These are phyloP conservation scores for Ochotona curzoniae DNA, from an alignment of 2,113 vertebrate genomes.

Conservation along the genomic window DNA sequence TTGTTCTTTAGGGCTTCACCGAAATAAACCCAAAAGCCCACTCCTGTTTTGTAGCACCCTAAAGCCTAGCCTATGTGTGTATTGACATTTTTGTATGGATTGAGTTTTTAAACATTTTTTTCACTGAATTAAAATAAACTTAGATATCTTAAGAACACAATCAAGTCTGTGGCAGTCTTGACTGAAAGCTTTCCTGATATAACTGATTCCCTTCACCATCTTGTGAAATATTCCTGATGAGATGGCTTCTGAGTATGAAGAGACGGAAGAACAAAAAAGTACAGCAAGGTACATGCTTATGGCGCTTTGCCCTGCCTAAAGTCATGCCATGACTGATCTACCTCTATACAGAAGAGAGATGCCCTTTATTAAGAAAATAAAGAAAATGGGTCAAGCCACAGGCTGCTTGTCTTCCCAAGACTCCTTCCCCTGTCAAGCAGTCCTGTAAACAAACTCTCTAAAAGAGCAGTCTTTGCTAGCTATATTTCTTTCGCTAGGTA, in stretches of 20 bases:
- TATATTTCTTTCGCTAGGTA: constrained; percentile 6
- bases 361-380: constrained; percentile 30
- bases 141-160: constrained; percentile 41
- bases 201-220: constrained; percentile 12
- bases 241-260: constrained; percentile 22
- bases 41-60: constrained; percentile 9
- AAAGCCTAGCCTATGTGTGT: neutral
- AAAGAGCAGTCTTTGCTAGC: constrained; percentile 44
- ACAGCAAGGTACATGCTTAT: neutral
- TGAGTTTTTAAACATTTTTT: neutral
- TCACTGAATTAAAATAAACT: constrained; percentile 56
- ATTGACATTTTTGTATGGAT: neutral
- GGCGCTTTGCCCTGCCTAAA: neutral
- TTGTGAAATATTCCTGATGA: constrained; percentile 31
- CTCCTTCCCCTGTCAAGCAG: neutral
- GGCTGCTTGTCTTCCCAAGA: neutral
- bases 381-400: neutral
- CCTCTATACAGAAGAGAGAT: neutral
- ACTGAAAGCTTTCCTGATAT: constrained; percentile 55
- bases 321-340: neutral
- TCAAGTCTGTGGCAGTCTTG: constrained; percentile 20
- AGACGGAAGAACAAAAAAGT: neutral
- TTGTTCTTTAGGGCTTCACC: neutral
- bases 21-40: constrained; percentile 25
- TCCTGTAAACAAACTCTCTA: neutral